A percentile compares a stretch with the other conserved stretches of the same genome.
Evolutionary conservation across 2,797 vertebrate species (phyloP).

Genomic region (Coluber constrictor): DNA sequence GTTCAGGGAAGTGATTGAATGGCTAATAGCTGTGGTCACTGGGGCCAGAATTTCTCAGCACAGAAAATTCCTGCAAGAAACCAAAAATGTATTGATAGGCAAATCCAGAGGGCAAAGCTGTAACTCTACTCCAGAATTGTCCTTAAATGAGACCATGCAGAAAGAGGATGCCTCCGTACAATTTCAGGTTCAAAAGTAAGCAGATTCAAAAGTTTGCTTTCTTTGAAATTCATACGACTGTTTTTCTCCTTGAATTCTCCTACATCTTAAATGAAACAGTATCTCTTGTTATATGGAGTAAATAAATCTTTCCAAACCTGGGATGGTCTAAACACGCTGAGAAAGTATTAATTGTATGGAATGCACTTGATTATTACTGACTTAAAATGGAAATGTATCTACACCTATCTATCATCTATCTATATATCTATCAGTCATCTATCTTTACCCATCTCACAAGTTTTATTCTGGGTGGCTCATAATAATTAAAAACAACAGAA

Average conservation of each 20-base stretch:
- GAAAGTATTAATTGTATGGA: not conserved
- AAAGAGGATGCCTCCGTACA: slow-evolving; percentile 7
- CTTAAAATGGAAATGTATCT: not conserved
- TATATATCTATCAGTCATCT: not conserved
- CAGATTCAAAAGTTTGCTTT: not conserved
- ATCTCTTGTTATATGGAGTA: not conserved
- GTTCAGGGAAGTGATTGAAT: slow-evolving; percentile 83
- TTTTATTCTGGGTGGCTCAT: not conserved
- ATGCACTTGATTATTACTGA: not conserved
- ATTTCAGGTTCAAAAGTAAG: slow-evolving; percentile 59
- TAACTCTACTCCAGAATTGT: slow-evolving; percentile 9
- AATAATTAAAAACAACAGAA: not conserved
- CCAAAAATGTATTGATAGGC: not conserved
- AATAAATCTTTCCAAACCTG: not conserved
- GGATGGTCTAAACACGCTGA: not conserved
- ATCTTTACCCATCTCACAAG: not conserved
- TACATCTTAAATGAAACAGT: not conserved
- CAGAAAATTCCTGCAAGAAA: slow-evolving; percentile 20
- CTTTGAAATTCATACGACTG: not conserved
- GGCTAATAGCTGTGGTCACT: slow-evolving; percentile 80
- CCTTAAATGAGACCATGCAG: slow-evolving; percentile 35
- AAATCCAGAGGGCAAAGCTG: not conserved
- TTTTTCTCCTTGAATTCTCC: not conserved
- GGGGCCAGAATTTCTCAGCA: slow-evolving; percentile 43
- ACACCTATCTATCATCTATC: not conserved